A percentile compares a stretch with the other conserved stretches of the same genome.
Conservation (phyloP, 2,888 invertebrate genomes). For the Drosophila emarginata region DNA sequence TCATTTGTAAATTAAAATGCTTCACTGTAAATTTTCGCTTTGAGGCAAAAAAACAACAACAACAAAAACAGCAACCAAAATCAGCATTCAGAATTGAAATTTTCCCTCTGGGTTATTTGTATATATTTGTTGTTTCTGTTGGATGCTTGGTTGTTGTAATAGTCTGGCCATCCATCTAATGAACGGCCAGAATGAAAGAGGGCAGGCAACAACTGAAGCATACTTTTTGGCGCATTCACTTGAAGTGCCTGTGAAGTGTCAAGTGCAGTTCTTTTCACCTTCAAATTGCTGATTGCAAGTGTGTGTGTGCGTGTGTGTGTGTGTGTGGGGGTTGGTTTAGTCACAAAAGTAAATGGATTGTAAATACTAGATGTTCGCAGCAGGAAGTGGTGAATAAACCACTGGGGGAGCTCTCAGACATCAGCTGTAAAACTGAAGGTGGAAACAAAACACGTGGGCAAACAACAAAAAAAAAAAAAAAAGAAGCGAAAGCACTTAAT, state of each 20-base stretch:
- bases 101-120: conserved; percentile 27
- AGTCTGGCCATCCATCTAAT: conserved; percentile 34
- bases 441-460: not conserved
- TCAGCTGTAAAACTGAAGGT: not conserved
- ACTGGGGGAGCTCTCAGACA: not conserved
- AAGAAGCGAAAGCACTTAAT: not conserved
- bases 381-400: not conserved
- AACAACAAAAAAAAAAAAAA: not conserved
- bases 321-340: not conserved
- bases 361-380: conserved; percentile 12
- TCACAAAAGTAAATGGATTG: conserved; percentile 10
- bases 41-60: conserved; percentile 29
- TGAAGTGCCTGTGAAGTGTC: conserved; percentile 58
- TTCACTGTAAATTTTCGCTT: conserved; percentile 46
- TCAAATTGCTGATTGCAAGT: conserved; percentile 18
- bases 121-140: not conserved
- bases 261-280: conserved; percentile 68
- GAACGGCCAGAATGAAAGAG: conserved; percentile 34
- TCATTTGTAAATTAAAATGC: conserved; percentile 72
- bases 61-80: not conserved
- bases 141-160: conserved; percentile 18
- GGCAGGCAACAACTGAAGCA: conserved; percentile 38
- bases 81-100: conserved; percentile 1
- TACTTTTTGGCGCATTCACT: conserved; percentile 53
- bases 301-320: not conserved